phyloP scores from a whole-genome alignment of 1,140 invertebrate species.

The Drosophila ohnishii region DNA sequence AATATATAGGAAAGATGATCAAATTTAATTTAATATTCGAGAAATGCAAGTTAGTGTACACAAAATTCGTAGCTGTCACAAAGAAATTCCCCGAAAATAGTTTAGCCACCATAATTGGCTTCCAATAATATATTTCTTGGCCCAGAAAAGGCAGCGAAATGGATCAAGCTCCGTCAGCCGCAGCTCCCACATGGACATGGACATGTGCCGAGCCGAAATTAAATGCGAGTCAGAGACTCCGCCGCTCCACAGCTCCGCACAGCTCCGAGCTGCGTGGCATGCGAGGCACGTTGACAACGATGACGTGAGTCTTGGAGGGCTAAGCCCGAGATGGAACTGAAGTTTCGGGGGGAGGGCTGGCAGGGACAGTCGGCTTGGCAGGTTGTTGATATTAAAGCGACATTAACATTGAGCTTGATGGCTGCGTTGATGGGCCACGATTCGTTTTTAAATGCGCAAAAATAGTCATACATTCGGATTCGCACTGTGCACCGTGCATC shows the following conservation, averaged over 20 bases:
- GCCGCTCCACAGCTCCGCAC: not conserved
- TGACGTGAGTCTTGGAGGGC: constrained; percentile 58
- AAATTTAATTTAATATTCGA: not conserved
- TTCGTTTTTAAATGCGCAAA: constrained; percentile 74
- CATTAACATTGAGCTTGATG: constrained; percentile 78
- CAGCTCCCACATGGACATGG: constrained; percentile 35
- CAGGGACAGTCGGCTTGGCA: constrained; percentile 7
- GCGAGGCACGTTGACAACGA: constrained; percentile 69
- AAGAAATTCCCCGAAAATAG: constrained; percentile 9
- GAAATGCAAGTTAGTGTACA: not conserved
- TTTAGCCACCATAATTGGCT: constrained; percentile 25
- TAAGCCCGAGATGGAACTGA: constrained; percentile 39
- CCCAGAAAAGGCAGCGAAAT: constrained; percentile 47
- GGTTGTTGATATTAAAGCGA: constrained; percentile 67
- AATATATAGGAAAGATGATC: not conserved
- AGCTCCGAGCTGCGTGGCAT: constrained; percentile 43
- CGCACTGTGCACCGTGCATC: constrained; percentile 49
- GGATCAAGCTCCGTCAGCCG: constrained; percentile 27
- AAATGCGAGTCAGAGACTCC: constrained; percentile 47
- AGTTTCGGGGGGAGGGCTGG: constrained; percentile 10
- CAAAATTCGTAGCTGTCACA: not conserved
- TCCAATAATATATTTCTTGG: constrained; percentile 25
- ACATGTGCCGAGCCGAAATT: constrained; percentile 51
- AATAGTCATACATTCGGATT: constrained; percentile 50
- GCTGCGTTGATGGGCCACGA: constrained; percentile 66